phyloP scores from a whole-genome alignment of 2,888 invertebrate genomes.

The Sicus ferrugineus region DNA sequence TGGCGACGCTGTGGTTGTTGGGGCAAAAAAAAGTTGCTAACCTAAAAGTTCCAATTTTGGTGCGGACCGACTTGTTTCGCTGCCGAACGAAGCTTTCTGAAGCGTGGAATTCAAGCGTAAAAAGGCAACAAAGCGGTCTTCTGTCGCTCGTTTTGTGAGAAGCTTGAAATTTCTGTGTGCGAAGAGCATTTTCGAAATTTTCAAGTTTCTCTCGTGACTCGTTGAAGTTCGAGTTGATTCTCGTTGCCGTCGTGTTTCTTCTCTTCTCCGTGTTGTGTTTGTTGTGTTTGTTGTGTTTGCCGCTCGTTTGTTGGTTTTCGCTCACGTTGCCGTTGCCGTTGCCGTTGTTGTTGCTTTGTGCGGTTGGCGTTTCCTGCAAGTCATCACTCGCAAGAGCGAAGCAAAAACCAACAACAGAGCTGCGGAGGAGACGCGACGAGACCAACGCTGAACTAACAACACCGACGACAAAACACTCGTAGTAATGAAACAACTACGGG shows the following conservation, averaged over 20 bases:
- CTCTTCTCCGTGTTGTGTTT: constrained; percentile 6
- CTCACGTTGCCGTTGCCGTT: not conserved
- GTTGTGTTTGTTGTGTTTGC: not conserved
- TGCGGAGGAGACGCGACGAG: not conserved
- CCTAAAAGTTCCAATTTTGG: constrained; percentile 3
- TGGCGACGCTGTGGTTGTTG: not conserved
- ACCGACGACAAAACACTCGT: no score
- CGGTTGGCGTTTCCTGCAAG: constrained; percentile 14
- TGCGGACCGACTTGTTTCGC: not conserved
- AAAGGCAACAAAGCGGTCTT: no score
- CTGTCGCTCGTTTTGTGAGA: no score
- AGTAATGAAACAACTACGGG: no score
- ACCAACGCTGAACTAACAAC: not conserved
- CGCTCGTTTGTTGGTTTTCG: not conserved
- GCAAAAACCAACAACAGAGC: not conserved
- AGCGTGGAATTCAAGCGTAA: not conserved
- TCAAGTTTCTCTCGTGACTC: no score
- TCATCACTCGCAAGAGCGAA: not conserved
- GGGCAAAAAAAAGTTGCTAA: constrained; percentile 1
- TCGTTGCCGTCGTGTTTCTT: not conserved
- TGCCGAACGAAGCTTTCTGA: not conserved
- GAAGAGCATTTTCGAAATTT: no score
- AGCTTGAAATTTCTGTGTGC: no score
- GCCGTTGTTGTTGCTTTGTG: not conserved
- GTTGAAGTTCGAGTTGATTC: no score